Conservation (phyloP, 53 echinoderm and acorn worm genomes). For the Paracentrotus lividus region DNA sequence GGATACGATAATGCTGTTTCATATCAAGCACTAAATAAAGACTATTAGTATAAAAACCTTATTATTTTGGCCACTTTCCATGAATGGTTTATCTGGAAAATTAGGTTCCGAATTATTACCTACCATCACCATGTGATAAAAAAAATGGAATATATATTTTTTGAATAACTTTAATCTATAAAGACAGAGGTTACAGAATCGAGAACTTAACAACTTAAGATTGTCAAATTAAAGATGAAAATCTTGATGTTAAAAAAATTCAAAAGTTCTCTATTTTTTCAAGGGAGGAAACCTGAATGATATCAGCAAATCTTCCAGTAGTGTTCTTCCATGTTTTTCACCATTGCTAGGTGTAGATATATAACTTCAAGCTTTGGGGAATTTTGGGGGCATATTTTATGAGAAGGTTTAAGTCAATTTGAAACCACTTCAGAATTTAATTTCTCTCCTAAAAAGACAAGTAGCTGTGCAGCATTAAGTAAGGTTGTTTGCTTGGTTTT, state of each 20-base stretch:
- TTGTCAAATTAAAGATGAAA: not conserved
- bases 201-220: not conserved
- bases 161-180: not conserved
- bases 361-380: conserved; percentile 9
- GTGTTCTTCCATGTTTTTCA: conserved; percentile 16
- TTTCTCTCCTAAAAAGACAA: no score
- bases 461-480: not conserved
- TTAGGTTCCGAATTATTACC: not conserved
- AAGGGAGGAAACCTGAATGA: not conserved
- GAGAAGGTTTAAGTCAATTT: no score
- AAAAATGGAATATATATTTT: not conserved
- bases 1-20: no score
- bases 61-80: not conserved
- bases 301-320: not conserved
- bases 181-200: conserved; percentile 13
- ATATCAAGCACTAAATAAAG: not conserved
- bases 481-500: no score
- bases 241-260: not conserved
- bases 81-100: conserved; percentile 16
- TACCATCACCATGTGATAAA: not conserved
- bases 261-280: no score
- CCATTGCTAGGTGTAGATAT: no score
- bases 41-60: not conserved
- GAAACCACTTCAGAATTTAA: no score
- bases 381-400: no score